Conservation (phyloP, 1,140 invertebrate genomes). For the Stratiolaelaps scimitus region DNA sequence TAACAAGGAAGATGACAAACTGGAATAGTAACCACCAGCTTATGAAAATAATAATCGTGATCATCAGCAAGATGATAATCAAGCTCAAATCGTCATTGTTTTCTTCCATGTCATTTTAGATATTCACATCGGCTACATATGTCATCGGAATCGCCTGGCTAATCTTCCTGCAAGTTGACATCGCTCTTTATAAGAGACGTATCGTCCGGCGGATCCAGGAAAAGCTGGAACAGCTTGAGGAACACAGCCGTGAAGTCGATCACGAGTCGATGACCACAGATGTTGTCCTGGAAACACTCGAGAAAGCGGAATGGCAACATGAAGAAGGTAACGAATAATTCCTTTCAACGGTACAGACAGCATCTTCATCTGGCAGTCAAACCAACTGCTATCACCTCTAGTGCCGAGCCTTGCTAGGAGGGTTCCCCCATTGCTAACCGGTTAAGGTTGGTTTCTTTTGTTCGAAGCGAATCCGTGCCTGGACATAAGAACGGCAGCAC, state of each 20-base stretch:
- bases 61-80: too few relatives aligned
- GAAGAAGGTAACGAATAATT: slow-evolving; percentile 28
- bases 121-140: slow-evolving; percentile 32
- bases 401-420: too few relatives aligned
- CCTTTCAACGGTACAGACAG: slow-evolving; percentile 23
- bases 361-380: slow-evolving; percentile 34
- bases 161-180: slow-evolving; percentile 35
- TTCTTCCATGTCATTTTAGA: slow-evolving; percentile 21
- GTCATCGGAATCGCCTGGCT: slow-evolving; percentile 35
- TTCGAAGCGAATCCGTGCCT: too few relatives aligned
- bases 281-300: slow-evolving; percentile 9
- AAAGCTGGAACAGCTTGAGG: slow-evolving; percentile 1
- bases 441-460: too few relatives aligned
- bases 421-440: too few relatives aligned
- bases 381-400: too few relatives aligned
- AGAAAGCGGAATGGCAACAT: neutral
- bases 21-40: too few relatives aligned
- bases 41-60: too few relatives aligned
- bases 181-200: slow-evolving; percentile 34
- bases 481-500: too few relatives aligned
- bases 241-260: slow-evolving; percentile 17
- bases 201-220: slow-evolving; percentile 30
- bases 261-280: slow-evolving; percentile 31
- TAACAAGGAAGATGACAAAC: too few relatives aligned
- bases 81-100: slow-evolving; percentile 18